These are phyloP conservation scores for Ornithoptera alexandrae DNA, from an alignment of 2,888 invertebrate species.

Conservation along the genomic window DNA sequence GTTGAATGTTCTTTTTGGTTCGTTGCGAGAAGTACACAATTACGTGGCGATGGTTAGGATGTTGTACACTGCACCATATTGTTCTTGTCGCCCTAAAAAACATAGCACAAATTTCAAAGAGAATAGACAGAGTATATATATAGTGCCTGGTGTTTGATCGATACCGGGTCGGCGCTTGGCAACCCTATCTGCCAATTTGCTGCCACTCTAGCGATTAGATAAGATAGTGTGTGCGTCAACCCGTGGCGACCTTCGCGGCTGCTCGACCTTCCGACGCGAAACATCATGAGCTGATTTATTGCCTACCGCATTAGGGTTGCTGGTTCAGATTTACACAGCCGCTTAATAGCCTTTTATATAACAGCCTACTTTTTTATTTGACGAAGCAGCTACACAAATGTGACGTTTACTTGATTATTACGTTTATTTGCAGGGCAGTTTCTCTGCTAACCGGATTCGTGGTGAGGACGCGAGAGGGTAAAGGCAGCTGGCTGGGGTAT, in stretches of 20 bases:
- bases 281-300: slow-evolving; percentile 20
- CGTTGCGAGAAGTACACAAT: too few relatives aligned
- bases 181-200: slow-evolving; percentile 45
- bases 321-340: background rate
- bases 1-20: too few relatives aligned
- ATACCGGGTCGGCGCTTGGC: slow-evolving; percentile 28
- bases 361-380: too few relatives aligned
- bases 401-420: too few relatives aligned
- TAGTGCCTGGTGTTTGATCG: slow-evolving; percentile 16
- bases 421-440: slow-evolving; percentile 68
- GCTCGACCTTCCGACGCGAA: slow-evolving; percentile 22
- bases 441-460: slow-evolving; percentile 84
- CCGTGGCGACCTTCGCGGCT: slow-evolving; percentile 49
- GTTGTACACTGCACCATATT: too few relatives aligned
- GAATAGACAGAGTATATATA: background rate
- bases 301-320: slow-evolving; percentile 13
- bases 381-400: too few relatives aligned
- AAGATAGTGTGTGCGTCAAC: slow-evolving; percentile 57
- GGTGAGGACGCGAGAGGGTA: slow-evolving; percentile 78
- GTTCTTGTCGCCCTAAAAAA: too few relatives aligned
- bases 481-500: slow-evolving; percentile 90
- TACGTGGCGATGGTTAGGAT: too few relatives aligned
- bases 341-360: background rate
- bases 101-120: background rate
- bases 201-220: slow-evolving; percentile 61